phyloP scores from a whole-genome alignment of 2,888 invertebrate genomes.

The Brachyptera risi region DNA sequence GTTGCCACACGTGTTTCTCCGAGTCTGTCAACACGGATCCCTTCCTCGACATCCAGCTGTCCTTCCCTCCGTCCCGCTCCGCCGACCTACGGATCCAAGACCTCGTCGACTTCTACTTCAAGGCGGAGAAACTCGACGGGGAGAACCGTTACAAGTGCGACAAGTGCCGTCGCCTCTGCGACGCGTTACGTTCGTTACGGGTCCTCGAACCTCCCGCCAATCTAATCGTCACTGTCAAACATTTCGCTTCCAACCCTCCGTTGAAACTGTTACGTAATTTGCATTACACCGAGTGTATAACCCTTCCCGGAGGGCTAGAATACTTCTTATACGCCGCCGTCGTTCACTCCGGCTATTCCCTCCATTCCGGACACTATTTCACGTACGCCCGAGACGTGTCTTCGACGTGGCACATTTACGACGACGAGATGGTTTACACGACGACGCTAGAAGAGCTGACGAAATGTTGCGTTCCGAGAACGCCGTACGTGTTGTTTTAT shows the following conservation, averaged over 20 bases:
- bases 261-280: conserved; percentile 74
- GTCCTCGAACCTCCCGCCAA: conserved; percentile 71
- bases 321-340: conserved; percentile 79
- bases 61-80: conserved; percentile 53
- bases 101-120: conserved; percentile 71
- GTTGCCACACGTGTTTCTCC: conserved; percentile 67
- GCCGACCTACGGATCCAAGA: conserved; percentile 55
- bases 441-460: conserved; percentile 59
- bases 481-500: conserved; percentile 82
- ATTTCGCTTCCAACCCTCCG: conserved; percentile 71
- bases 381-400: conserved; percentile 68
- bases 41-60: conserved; percentile 75
- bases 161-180: conserved; percentile 66
- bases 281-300: conserved; percentile 54
- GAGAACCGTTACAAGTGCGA: conserved; percentile 82
- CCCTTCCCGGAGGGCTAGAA: conserved; percentile 40
- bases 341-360: conserved; percentile 76
- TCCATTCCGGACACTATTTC: conserved; percentile 86
- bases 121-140: conserved; percentile 70
- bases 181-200: conserved; percentile 67
- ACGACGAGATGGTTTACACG: conserved; percentile 65
- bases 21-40: conserved; percentile 70
- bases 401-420: conserved; percentile 72
- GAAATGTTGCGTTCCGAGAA: conserved; percentile 63
- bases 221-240: conserved; percentile 74